Base-by-base conservation (phyloP, 2,888 invertebrate species). In the Sympetrum striolatum region DNA sequence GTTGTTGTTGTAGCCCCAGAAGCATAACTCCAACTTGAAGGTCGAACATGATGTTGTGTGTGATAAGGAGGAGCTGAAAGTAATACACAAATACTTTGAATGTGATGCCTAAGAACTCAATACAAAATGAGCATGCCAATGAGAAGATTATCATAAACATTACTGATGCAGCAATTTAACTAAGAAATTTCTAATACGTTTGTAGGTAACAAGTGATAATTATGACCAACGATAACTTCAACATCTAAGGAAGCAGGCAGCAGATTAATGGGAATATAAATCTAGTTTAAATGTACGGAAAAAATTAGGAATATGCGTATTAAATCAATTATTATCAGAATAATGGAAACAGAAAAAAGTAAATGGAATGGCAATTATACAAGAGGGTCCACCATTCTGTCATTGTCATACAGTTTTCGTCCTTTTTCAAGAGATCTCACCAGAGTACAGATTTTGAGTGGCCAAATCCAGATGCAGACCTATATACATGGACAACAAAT, bases 11-110 rank as follows among this genome's bases (percentile, higher is more conserved):
- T 37, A 60, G 81, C 64, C 64, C 90, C 64, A 31, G 91, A 93
- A 39, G 94, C 93, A 92, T 98, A 98, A 93, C 97, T 98, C 98
- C 98, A 98, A 92, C 96, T 95, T 80, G 97, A 95, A 18, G 97
- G 96, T 39, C 97, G 95, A 64, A 98, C 98, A 92, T 96, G 96
- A 94, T 98, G 98, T 93, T 97, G 96, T 10, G 97, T 96, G 91
- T 97, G 95, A 94, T 97, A 98, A 3, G 97, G 96, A 35, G 98
- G 98, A 90, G 98, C 97, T 95, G 95, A 90, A 95, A 92, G 90
- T 91, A 91, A 31, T 64, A n/a, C 25, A 37, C 5, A 60, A 15
- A 86, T 86, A 60, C 64, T 60, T 86, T 12, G n/a, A 60, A n/a
- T n/a, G 35, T 8, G 39, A 73, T 86, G 25, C 53, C 37, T 86